Base-by-base conservation (phyloP, 2,797 vertebrate genomes). In the Eupleurogrammus muticus region DNA sequence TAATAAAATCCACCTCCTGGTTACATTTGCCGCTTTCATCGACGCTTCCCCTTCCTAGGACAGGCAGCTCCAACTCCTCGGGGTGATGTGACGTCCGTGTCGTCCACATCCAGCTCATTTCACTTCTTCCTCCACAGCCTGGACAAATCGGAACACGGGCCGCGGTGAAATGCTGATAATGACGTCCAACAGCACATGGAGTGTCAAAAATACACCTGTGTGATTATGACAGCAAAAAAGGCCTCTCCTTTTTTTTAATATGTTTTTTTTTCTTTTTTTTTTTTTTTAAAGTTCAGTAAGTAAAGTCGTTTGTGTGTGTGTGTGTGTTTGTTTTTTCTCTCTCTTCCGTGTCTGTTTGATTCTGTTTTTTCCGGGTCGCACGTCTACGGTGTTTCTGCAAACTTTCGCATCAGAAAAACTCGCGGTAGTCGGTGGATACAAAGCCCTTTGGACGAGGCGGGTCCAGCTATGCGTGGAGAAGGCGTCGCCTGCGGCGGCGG, bases 161-260 rank as follows among this genome's bases (percentile, higher is more conserved):
- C 49, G 52, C 7, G 50, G 66, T 64, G 85, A 80, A 82, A 83
- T 67, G 66, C 66, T 61, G 72, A 73, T 48, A 36, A 65, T 35
- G 47, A 73, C 38, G 67, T 78, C 77, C 82, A 57, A 73, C 76
- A 71, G 75, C 81, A 81, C 64, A 77, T 53, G 54, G 64, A 59
- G 74, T 55, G 79, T 77, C 66, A 44, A 72, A 72, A 80, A 82
- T 35, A 83, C 73, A 80, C 67, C 2, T 62, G 66, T 75, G 83
- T 77, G 40, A 76, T 71, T 70, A 80, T 80, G 83, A 89, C 82
- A 74, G 86, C 75, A 81, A 86, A 88, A 85, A 91, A 91, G 90
- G 90, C 89, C 90, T 88, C 87, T 86, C 82, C 84, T 75, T 83
- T 84, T 79, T 70, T 62, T 46, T 44, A n/a, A n/a, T n/a, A n/a